A percentile compares a stretch with the other conserved stretches of the same genome.
Conservation (phyloP, 2,113 vertebrate genomes). For the Romanogobio albipinnatus region DNA sequence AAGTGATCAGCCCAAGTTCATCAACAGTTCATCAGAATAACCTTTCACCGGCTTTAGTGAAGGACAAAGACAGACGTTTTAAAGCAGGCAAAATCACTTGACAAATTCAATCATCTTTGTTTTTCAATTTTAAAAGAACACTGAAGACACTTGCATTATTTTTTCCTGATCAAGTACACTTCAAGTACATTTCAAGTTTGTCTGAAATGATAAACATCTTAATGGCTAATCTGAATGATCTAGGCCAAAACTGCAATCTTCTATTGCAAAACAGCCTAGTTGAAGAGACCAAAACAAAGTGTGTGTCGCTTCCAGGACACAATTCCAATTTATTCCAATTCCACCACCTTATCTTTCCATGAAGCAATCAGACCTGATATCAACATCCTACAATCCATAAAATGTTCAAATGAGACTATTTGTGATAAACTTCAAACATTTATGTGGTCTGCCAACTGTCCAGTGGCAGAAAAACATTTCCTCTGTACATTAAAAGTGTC, state of each 20-base stretch:
- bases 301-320: neutral
- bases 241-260: neutral
- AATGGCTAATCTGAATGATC: neutral
- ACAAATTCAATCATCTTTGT: constrained; percentile 20
- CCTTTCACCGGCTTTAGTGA: constrained; percentile 8
- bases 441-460: constrained; percentile 32
- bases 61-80: neutral
- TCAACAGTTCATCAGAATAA: constrained; percentile 24
- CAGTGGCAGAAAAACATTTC: constrained; percentile 54
- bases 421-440: constrained; percentile 45
- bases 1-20: constrained; percentile 1
- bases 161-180: neutral
- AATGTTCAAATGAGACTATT: constrained; percentile 3
- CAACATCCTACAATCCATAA: neutral
- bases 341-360: constrained; percentile 19
- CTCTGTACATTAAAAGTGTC: constrained; percentile 3
- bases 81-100: neutral
- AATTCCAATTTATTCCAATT: neutral
- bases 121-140: constrained; percentile 2
- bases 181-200: neutral
- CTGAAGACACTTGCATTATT: neutral
- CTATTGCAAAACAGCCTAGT: constrained; percentile 19
- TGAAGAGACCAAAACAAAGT: constrained; percentile 3
- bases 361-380: neutral
- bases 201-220: constrained; percentile 6